Evolutionary conservation across 2,113 vertebrate species (phyloP), one percentile per base, ranked within the genome.

Genomic region (Cnemophilus loriae): DNA sequence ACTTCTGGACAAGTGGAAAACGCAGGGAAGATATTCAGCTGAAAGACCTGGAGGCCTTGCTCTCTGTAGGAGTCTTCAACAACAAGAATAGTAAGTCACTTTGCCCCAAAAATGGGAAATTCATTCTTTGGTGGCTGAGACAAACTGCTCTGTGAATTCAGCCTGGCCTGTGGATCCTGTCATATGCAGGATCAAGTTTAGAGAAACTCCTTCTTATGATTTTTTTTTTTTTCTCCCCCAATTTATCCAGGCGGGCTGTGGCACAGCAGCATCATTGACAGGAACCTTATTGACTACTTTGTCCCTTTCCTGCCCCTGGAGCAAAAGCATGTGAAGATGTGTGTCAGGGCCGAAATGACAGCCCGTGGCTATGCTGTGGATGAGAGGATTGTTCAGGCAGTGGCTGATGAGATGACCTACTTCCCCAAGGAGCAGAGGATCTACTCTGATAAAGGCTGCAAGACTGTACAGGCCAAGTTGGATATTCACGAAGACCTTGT

Each of bases 261-360:
- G 98, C 99, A 97, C 95, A 98, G 98, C 10, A 98, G 98, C 64
- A 97, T 99, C 81, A 99, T 99, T 3, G 98, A 99, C 96, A 99
- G 97, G 94, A 98, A 99, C 97, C 98, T 99, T 93, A 98, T 99
- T 50, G 99, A 99, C 93, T 99, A 98, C 97, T 99, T 99, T 7
- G 93, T 99, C n/a, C 99, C 99, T 9, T 99, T 99, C 75, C 98
- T 99, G 73, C 99, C 99, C 16, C 96, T 99, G 98, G 99, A 99
- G 95, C 98, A 98, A 93, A 94, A 44, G 42, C 99, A 99, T 0
- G 98, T 99, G 39, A 97, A 99, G 80, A 98, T 98, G 98, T 99
- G 99, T 0, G 91, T 98, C 53, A 71, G 98, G 92, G 98, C 98
- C 0, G 99, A 99, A 92, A 98, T 99, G 98, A 50, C 7, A 28